A percentile compares a stretch with the other conserved stretches of the same genome.
phyloP scores from a whole-genome alignment of 2,113 vertebrate species.

The Xenopus tropicalis region DNA sequence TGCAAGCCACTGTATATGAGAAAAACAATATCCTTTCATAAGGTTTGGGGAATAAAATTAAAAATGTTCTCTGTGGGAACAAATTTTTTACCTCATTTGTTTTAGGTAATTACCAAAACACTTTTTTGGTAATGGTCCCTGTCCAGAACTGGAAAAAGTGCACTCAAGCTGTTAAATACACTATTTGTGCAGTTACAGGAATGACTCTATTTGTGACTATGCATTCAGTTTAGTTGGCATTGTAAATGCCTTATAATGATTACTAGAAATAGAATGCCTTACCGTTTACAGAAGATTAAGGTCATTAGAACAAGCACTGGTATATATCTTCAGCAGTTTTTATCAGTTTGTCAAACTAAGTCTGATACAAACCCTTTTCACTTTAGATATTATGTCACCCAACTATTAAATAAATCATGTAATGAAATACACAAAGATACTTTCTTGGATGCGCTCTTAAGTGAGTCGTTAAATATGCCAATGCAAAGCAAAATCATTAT shows the following conservation, averaged over 20 bases:
- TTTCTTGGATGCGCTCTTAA: conserved; percentile 11
- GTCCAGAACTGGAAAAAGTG: no score
- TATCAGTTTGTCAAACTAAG: conserved; percentile 45
- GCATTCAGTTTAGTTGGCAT: neutral
- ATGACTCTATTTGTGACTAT: neutral
- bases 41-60: no score
- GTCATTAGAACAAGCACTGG: neutral
- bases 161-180: no score
- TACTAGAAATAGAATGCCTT: conserved; percentile 10
- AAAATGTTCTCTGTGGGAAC: no score
- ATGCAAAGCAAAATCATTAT: no score
- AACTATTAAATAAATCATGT: conserved; percentile 46
- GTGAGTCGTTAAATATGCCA: neutral
- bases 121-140: no score
- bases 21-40: no score
- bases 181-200: no score
- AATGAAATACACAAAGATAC: conserved; percentile 30
- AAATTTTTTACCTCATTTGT: no score
- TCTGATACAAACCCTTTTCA: conserved; percentile 44
- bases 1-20: no score
- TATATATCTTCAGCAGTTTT: conserved; percentile 40
- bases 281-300: neutral
- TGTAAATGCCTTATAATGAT: conserved; percentile 34
- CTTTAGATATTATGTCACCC: conserved; percentile 40
- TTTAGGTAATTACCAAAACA: no score